Evolutionary conservation across 2,888 invertebrate genomes (phyloP), one percentile per base, ranked within the genome.

Genomic region (Calameuta idolon): DNA sequence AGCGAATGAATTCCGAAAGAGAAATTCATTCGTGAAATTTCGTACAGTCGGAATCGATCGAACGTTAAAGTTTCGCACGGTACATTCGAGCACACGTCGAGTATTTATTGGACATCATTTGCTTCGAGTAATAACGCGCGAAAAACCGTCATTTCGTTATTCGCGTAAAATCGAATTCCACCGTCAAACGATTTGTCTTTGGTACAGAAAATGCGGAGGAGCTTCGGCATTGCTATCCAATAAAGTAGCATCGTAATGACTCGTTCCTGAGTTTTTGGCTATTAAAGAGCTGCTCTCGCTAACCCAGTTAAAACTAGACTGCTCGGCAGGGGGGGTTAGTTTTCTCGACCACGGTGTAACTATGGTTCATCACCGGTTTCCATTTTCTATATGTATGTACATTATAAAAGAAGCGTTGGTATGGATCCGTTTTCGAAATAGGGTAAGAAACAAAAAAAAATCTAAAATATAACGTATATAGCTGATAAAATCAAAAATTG

Each of bases 221-320:
- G 55, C 55, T 55, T 55, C 23, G 55, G 55, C 55, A 23, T 55
- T 23, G 23, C 55, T 55, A 23, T 55, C 55, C 55, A 23, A 55
- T 55, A 55, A 55, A 55, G 55, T 55, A 55, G 55, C 23, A 55
- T 55, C 2, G 55, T 55, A 55, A 55, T 55, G 55, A 55, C 23
- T 55, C 55, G 55, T 23, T 55, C 55, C 23, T 55, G 55, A 55
- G 55, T 55, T 55, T 23, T 55, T 55, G 55, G 55, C 55, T 69
- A 75, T 74, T 73, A 74, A 78, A 78, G 78, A 74, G 69, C 74
- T 73, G 75, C 35, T 79, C 69, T 31, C 40, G 34, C 34, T 23
- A 30, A 74, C 68, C 34, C 12, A 34, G 69, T 30, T 69, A 68
- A 34, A 68, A 12, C 55, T 71, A 34, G 34, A 76, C 23, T 55